Percentiles rank a stretch among this genome's conserved stretches.
phyloP scores from a whole-genome alignment of 1,140 invertebrate species.

The Apis dorsata region DNA sequence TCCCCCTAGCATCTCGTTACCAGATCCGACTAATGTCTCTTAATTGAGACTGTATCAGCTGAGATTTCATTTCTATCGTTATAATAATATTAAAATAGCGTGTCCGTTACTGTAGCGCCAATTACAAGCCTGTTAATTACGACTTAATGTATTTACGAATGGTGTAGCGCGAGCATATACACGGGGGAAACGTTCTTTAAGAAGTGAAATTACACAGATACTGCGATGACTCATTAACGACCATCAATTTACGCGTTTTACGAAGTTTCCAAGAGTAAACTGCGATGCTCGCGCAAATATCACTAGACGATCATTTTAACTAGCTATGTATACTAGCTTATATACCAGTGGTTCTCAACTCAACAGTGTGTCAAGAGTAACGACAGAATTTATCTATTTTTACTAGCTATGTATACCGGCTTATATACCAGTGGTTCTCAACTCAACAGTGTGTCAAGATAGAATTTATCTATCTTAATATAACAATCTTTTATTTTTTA shows the following conservation, averaged over 20 bases:
- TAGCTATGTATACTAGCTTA: conserved; percentile 19
- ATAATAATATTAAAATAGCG: conserved; percentile 16
- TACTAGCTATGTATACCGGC: no score
- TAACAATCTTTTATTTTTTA: background rate
- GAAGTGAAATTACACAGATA: conserved; percentile 41
- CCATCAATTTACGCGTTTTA: conserved; percentile 60
- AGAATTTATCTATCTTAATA: no score
- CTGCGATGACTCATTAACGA: conserved; percentile 56
- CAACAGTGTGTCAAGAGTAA: no score
- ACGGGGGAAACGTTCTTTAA: conserved; percentile 6
- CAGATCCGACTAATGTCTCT: background rate
- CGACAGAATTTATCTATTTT: no score
- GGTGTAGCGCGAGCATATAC: background rate
- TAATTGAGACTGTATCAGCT: conserved; percentile 46
- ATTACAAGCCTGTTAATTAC: conserved; percentile 52
- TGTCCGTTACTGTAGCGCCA: conserved; percentile 16
- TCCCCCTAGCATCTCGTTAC: background rate
- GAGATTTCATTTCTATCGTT: conserved; percentile 22
- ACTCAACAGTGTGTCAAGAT: no score
- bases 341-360: background rate
- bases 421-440: no score
- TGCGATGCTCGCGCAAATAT: conserved; percentile 58
- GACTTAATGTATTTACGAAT: conserved; percentile 32
- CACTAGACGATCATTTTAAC: conserved; percentile 51
- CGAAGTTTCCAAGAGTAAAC: conserved; percentile 39